Percentiles rank a stretch among this genome's conserved stretches.
These are phyloP conservation scores for Tychaedon coryphoeus DNA, from an alignment of 2,113 vertebrate genomes.

Conservation along the genomic window DNA sequence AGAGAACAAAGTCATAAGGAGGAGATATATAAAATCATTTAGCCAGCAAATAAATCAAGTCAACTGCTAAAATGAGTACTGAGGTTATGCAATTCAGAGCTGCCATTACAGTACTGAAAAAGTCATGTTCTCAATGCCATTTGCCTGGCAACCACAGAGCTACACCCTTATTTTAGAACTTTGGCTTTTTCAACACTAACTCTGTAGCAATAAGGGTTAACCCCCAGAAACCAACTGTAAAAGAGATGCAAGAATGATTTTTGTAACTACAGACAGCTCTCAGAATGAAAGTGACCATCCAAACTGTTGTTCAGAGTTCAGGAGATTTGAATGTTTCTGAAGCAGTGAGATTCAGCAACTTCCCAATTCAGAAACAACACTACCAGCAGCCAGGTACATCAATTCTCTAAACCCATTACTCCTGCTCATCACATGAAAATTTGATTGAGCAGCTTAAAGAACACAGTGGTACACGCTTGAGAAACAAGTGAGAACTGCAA, in stretches of 20 bases:
- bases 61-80: not conserved
- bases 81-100: not conserved
- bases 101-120: not conserved
- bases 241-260: not conserved
- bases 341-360: not conserved
- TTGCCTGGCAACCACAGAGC: not conserved
- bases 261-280: not conserved
- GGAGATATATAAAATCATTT: not conserved
- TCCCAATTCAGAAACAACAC: not conserved
- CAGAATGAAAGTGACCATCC: not conserved
- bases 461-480: not conserved
- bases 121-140: rapidly evolving
- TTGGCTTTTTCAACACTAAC: not conserved
- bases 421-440: not conserved
- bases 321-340: not conserved
- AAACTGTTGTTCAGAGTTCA: not conserved
- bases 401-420: not conserved
- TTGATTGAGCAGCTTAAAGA: not conserved
- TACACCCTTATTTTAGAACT: not conserved
- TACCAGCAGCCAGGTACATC: not conserved
- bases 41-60: not conserved
- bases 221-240: not conserved
- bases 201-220: not conserved
- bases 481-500: not conserved
- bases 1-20: not conserved